Base-by-base conservation (phyloP, 2,888 invertebrate species). In the Scaptomyza flava region DNA sequence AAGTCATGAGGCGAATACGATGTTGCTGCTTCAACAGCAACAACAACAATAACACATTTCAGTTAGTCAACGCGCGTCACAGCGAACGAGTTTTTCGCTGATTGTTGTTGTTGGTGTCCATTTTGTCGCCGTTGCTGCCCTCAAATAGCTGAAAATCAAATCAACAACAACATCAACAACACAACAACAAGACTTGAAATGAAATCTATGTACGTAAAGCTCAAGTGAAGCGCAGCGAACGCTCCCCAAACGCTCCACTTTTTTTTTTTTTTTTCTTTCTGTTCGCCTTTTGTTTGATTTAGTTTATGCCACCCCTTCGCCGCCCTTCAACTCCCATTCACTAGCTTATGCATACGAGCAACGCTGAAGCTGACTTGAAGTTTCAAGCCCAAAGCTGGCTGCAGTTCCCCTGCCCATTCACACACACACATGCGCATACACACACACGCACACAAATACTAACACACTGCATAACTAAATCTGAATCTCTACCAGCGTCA, bases 141-240 rank as follows among this genome's bases (percentile, higher is more conserved):
- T 83, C 86, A 85, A 82, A 82, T 86, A 86, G 88, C 79, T 88
- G 77, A 72, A 82, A 88, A 82, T 82, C 82, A 88, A 82, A 82
- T 86, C 86, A 77, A 67, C 86, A 87, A 60, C 80, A 80, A 54
- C 83, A 79, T 33, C 73, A 54, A 36, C 59, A 57, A 27, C 52
- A 61, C 68, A 61, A n/a, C 60, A 61, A 12, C 69, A 50, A 42
- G 33, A 57, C 78, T 70, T 57, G 72, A 73, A 43, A 77, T 77
- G 14, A 77, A 77, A 67, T 72, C 66, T 67, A 72, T 73, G 72
- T 70, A 70, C 74, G 88, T 87, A 86, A 82, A 87, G 77, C 88
- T 85, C 82, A 82, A 82, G 87, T 87, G 82, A 87, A 82, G 82
- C 87, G 87, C 86, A 82, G 82, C 83, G 61, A 68, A 30, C 68